Base-by-base conservation (phyloP, 2,888 invertebrate species). In the Choristoneura rosaceana region DNA sequence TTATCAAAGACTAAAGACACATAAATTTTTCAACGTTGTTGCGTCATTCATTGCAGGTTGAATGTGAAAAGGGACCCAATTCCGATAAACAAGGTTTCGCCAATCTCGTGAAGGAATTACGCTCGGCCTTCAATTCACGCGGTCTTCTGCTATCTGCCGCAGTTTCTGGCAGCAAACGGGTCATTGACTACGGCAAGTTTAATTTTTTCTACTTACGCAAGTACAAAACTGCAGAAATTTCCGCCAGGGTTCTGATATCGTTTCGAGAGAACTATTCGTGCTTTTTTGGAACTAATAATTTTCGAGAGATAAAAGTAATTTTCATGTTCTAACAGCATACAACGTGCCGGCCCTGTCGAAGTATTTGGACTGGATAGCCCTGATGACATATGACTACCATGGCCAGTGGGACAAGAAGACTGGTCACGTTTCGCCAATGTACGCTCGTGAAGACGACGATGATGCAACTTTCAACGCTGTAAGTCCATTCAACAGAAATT, bases 341-440 rank as follows among this genome's bases (percentile, higher is more conserved):
- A 97, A 98, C 81, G 96, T 98, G 0, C 96, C 97, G 0, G 88
- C 94, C 0, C 84, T 98, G n/a, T 96, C 97, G 0, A 91, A 95
- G 74, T 96, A 97, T 83, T 94, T 98, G 74, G 98, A 98, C 86
- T 98, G 98, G 97, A 98, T 98, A 77, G 96, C 98, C 0, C 96
- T 98, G 0, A 98, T 98, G 98, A 95, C 97, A 0, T 98, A 98
- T 83, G 98, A 98, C 83, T 98, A 97, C 83, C 98, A 98, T 80
- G 98, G 98, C 0, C 98, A 98, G 82, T 98, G 98, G 98, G 98
- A 98, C 82, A 97, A 97, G 87, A 96, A 96, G 78, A 98, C 98
- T 0, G 98, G 98, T 0, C 98, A 98, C 84, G 96, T 98, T 3
- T 97, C 98, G 0, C 98, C 98, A 2, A 96, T 98, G 96, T 98